Evolutionary conservation across 1,140 invertebrate species (phyloP).

Genomic region (Drosophila sechellia): DNA sequence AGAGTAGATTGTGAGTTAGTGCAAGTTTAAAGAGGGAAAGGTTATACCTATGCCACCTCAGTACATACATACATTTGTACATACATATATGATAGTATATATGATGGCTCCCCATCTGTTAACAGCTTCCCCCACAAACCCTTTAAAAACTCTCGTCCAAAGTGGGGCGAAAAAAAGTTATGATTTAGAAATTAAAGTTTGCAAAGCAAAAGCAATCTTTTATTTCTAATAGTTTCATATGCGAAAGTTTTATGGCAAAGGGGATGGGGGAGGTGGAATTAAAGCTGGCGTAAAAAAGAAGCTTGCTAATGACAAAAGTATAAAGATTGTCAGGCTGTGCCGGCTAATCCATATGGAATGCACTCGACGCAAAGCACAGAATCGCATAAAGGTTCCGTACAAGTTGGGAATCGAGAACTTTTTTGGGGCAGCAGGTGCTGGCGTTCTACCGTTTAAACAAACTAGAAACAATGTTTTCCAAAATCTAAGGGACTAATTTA

Average conservation of each 20-base stretch:
- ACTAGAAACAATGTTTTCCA: neutral
- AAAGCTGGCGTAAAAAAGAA: constrained; percentile 48
- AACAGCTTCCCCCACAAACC: constrained; percentile 17
- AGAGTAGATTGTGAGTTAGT: constrained; percentile 11
- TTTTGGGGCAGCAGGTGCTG: constrained; percentile 39
- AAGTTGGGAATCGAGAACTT: constrained; percentile 41
- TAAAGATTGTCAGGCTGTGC: constrained; percentile 59
- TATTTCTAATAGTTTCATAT: constrained; percentile 29
- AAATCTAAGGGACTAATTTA: constrained; percentile 7
- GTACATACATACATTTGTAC: neutral
- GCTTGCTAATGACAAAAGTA: constrained; percentile 66
- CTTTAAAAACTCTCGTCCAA: constrained; percentile 28
- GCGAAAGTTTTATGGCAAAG: constrained; percentile 33
- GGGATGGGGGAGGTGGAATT: neutral
- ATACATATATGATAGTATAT: neutral
- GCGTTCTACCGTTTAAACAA: neutral
- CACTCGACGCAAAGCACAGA: constrained; percentile 4
- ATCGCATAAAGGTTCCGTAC: constrained; percentile 37
- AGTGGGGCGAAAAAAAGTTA: constrained; percentile 68
- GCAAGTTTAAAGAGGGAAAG: neutral
- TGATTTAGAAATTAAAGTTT: constrained; percentile 79
- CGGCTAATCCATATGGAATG: constrained; percentile 64
- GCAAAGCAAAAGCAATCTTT: constrained; percentile 37
- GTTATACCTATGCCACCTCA: neutral
- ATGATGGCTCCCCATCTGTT: constrained; percentile 23